Conservation (phyloP, 2,113 vertebrate species). For the Pongo pygmaeus region DNA sequence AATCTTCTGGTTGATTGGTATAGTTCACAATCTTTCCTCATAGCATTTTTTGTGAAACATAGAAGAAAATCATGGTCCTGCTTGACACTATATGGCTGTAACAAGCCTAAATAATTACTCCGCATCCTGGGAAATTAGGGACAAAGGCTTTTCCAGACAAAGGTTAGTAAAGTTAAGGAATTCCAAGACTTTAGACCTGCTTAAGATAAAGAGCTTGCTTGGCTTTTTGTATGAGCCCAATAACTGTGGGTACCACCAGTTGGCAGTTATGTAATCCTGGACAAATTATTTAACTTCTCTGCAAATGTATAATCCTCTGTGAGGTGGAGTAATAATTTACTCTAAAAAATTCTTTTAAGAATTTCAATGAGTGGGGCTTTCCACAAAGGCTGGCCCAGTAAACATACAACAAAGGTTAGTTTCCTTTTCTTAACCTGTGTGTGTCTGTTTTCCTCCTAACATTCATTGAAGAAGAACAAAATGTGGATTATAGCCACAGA, state of each 20-base stretch:
- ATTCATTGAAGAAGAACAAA: not conserved
- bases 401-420: not conserved
- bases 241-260: not conserved
- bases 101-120: not conserved
- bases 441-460: not conserved
- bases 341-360: not conserved
- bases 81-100: not conserved
- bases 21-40: not conserved
- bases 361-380: not conserved
- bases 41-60: not conserved
- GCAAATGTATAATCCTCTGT: not conserved
- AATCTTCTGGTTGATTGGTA: not conserved
- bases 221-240: not conserved
- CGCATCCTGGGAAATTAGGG: not conserved
- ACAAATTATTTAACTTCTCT: not conserved
- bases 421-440: not conserved
- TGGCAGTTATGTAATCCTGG: not conserved
- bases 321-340: not conserved
- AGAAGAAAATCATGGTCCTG: not conserved
- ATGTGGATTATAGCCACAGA: not conserved
- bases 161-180: not conserved
- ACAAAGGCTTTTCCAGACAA: not conserved
- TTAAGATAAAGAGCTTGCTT: not conserved
- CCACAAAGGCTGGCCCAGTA: not conserved
- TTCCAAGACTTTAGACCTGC: not conserved